Evolutionary conservation across 23 tunicate species (phyloP).

Genomic region (Ascidia mentula): DNA sequence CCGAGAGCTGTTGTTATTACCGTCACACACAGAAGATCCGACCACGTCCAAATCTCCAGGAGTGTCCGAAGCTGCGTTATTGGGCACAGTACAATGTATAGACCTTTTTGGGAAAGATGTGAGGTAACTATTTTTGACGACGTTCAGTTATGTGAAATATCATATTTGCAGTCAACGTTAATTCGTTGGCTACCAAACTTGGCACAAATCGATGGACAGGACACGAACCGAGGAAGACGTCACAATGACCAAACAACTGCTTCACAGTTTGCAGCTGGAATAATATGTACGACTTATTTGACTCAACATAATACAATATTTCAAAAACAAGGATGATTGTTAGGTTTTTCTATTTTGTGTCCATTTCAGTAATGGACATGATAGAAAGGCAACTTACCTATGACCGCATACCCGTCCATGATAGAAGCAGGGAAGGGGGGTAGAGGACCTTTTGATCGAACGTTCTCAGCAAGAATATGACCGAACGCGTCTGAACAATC

Average conservation of each 20-base stretch:
- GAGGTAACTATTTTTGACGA: too few relatives aligned
- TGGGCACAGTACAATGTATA: too few relatives aligned
- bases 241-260: not conserved
- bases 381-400: conserved; percentile 33
- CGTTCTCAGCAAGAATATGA: conserved; percentile 66
- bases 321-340: not conserved
- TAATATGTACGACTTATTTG: not conserved
- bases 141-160: too few relatives aligned
- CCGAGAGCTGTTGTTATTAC: conserved; percentile 6
- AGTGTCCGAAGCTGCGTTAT: conserved; percentile 85
- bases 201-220: too few relatives aligned
- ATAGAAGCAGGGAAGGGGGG: conserved; percentile 95
- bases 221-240: too few relatives aligned
- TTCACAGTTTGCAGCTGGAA: not conserved
- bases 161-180: too few relatives aligned
- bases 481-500: conserved; percentile 57
- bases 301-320: not conserved
- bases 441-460: conserved; percentile 54
- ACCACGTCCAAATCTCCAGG: conserved; percentile 82
- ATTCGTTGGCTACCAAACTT: too few relatives aligned
- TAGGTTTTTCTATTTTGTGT: not conserved
- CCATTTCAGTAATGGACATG: too few relatives aligned
- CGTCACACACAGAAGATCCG: conserved; percentile 64
- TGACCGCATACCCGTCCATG: conserved; percentile 97
- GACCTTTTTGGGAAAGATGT: too few relatives aligned